Conservation (phyloP, 2,797 vertebrate genomes). For the Brachyrhaphis roseni region DNA sequence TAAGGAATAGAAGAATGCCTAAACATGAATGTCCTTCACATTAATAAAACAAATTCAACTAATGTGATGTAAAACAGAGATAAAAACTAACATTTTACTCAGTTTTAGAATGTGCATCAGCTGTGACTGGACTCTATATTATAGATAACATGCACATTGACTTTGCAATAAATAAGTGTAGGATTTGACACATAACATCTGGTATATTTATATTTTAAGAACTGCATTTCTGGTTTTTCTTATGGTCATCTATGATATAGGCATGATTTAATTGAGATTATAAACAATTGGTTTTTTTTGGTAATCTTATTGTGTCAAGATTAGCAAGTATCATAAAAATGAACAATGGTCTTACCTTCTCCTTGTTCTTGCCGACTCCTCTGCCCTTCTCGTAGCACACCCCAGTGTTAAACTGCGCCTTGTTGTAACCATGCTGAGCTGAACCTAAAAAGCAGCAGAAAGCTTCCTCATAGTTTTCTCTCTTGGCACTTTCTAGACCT, state of each 20-base stretch:
- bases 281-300: not conserved
- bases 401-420: constrained; percentile 92
- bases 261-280: not conserved
- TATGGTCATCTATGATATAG: not conserved
- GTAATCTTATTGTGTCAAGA: not conserved
- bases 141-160: not conserved
- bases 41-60: not conserved
- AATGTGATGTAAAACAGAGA: not conserved
- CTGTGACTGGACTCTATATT: not conserved
- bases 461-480: constrained; percentile 74
- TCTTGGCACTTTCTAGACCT: constrained; percentile 87
- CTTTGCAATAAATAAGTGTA: not conserved
- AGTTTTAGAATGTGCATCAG: not conserved
- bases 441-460: constrained; percentile 89
- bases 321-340: not conserved
- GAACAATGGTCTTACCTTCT: constrained; percentile 79
- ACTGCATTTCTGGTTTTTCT: not conserved
- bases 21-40: not conserved
- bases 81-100: not conserved
- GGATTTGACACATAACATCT: not conserved
- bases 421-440: constrained; percentile 88
- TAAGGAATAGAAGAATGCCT: not conserved
- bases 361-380: constrained; percentile 81
- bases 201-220: not conserved
- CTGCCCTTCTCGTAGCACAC: constrained; percentile 92